phyloP scores from a whole-genome alignment of 2,113 vertebrate species.

The Brachyistius frenatus region DNA sequence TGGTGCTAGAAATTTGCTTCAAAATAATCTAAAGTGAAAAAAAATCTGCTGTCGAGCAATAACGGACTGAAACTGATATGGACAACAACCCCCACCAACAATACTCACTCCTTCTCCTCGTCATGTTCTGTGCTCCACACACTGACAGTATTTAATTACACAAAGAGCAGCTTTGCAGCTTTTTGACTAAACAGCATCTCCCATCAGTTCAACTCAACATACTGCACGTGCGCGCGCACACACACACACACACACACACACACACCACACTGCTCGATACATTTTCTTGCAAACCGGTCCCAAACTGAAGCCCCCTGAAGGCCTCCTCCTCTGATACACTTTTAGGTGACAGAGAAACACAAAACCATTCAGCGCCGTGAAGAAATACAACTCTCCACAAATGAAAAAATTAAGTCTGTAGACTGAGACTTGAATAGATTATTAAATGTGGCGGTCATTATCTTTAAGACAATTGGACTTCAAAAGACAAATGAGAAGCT shows the following conservation, averaged over 20 bases:
- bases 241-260: slow-evolving; percentile 2
- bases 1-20: neutral
- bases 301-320: slow-evolving; percentile 17
- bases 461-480: slow-evolving; percentile 2
- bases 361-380: slow-evolving; percentile 44
- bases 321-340: slow-evolving; percentile 13
- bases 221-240: neutral
- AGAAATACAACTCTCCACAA: slow-evolving; percentile 26
- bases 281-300: slow-evolving; percentile 30
- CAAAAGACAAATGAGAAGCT: neutral
- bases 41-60: neutral
- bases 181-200: slow-evolving; percentile 40
- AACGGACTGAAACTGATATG: slow-evolving; percentile 19
- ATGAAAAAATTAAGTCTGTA: slow-evolving; percentile 25
- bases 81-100: slow-evolving; percentile 7
- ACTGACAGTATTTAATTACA: slow-evolving; percentile 21
- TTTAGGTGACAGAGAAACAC: slow-evolving; percentile 68
- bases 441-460: neutral
- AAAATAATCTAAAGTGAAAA: neutral
- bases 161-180: neutral
- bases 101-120: neutral
- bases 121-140: neutral
- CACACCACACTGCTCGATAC: neutral
- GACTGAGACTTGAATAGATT: neutral
- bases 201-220: slow-evolving; percentile 28